Percentiles rank a stretch among this genome's conserved stretches.
Evolutionary conservation across 1,140 invertebrate species (phyloP).

Genomic region (Magallana angulata): DNA sequence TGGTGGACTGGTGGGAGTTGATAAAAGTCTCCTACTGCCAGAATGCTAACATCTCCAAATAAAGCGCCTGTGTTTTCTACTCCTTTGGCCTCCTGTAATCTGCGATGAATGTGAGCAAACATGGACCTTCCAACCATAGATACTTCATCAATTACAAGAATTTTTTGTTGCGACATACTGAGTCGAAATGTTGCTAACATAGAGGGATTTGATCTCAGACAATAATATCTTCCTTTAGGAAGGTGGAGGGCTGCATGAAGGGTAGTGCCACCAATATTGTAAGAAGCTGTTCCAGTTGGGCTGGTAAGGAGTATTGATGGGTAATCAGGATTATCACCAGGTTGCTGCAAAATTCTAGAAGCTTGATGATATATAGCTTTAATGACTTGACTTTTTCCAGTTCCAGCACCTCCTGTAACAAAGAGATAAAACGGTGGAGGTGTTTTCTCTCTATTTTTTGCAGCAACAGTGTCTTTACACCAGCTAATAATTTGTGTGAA

Average conservation of each 20-base stretch:
- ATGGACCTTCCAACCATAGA: conserved; percentile 55
- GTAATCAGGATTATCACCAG: conserved; percentile 55
- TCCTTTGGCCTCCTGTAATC: conserved; percentile 44
- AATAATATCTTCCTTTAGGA: conserved; percentile 53
- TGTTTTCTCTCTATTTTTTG: background rate
- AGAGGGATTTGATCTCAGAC: conserved; percentile 15
- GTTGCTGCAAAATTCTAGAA: conserved; percentile 43
- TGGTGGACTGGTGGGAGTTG: conserved; percentile 49
- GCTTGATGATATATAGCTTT: conserved; percentile 55
- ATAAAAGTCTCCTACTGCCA: conserved; percentile 52
- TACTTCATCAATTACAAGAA: conserved; percentile 55
- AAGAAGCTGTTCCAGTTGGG: conserved; percentile 58
- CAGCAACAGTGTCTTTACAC: conserved; percentile 9
- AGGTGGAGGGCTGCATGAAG: conserved; percentile 57
- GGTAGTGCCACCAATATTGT: conserved; percentile 58
- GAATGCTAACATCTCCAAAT: conserved; percentile 48
- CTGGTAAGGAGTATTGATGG: conserved; percentile 48
- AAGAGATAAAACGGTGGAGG: conserved; percentile 47
- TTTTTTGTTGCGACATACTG: conserved; percentile 4
- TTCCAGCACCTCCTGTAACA: conserved; percentile 55
- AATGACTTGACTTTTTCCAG: conserved; percentile 62
- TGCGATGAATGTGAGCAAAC: conserved; percentile 49
- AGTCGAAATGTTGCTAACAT: too few relatives aligned
- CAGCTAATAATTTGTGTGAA: conserved; percentile 35
- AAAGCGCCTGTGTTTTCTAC: background rate